Base-by-base conservation (phyloP, 2,888 invertebrate species). In the Seira musarum region DNA sequence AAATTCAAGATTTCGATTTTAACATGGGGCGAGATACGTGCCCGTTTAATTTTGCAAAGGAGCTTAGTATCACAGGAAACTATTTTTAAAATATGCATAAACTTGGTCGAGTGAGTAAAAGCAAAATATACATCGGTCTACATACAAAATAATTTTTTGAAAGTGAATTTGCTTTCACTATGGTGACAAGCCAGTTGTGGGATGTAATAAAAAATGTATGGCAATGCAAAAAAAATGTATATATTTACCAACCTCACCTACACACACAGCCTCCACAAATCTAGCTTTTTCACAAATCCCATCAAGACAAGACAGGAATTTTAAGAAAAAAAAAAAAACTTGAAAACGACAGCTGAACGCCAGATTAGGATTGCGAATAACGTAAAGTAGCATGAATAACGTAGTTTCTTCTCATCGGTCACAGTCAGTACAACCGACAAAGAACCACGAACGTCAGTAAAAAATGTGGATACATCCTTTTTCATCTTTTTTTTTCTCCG, bases 241-340 rank as follows among this genome's bases (percentile, higher is more conserved):
- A n/a, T 57, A 57, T 57, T 57, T 57, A 57, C 17, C 57, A 57
- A 57, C 10, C 57, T n/a, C 57, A 57, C 57, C 57, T n/a, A 57
- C 57, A 8, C 40, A n/a, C 40, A 5, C 40, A 57, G 5, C n/a
- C 10, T 57, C 17, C 57, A 57, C 10, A 57, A 57, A 57, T 57
- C 57, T n/a, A 17, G 57, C n/a, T 57, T 57, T 57, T 6, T n/a
- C 57, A 57, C 8, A 57, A 8, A 57, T 57, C 57, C n/a, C 5
- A n/a, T 40, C 40, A 3, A 57, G 57, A 57, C 57, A 57, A 60
- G 21, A 30, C 22, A 60, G 10, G 21, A 8, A 60, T 60, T 60
- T n/a, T 8, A 53, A 60, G 60, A 60, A 60, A 60, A n/a, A 21
- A n/a, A 60, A 10, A 60, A 15, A 2, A 19, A 57, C 6, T 5